These are phyloP conservation scores for Rutilus rutilus DNA, from an alignment of 2,113 vertebrate species.

Conservation along the genomic window DNA sequence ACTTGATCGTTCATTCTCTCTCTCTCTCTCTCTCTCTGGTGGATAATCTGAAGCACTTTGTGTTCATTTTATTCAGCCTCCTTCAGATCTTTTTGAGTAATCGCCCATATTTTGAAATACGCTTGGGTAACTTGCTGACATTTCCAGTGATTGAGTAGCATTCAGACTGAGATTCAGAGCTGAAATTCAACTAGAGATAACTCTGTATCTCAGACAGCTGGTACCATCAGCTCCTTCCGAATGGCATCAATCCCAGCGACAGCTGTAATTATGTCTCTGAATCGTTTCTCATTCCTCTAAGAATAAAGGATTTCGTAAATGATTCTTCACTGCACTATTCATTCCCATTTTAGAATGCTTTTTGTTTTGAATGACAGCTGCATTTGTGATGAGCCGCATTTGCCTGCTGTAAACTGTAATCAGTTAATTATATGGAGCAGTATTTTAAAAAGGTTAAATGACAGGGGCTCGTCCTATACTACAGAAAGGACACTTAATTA, in stretches of 20 bases:
- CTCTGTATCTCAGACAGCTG: neutral
- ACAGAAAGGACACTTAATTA: conserved; percentile 32
- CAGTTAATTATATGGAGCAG: conserved; percentile 24
- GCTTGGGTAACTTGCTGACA: conserved; percentile 3
- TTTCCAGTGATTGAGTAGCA: conserved; percentile 9
- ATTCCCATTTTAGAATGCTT: conserved; percentile 25
- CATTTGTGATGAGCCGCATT: neutral
- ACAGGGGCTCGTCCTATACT: conserved; percentile 23
- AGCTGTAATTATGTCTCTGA: conserved; percentile 6
- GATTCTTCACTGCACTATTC: neutral
- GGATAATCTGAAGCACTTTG: neutral
- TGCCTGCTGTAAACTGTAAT: conserved; percentile 16
- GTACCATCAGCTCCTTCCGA: neutral
- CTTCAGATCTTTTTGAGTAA: conserved; percentile 29
- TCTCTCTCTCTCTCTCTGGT: too few relatives aligned
- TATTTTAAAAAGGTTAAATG: conserved; percentile 35
- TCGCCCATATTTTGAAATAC: neutral
- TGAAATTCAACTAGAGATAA: neutral
- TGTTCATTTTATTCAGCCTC: conserved; percentile 14
- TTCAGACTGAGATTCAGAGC: conserved; percentile 26
- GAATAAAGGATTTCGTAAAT: conserved; percentile 23
- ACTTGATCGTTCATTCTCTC: too few relatives aligned
- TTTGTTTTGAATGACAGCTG: conserved; percentile 36
- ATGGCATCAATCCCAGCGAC: conserved; percentile 7
- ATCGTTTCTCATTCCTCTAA: conserved; percentile 8